Evolutionary conservation across 2,113 vertebrate species (phyloP), one percentile per base, ranked within the genome.

Genomic region (Danionella cerebrum): DNA sequence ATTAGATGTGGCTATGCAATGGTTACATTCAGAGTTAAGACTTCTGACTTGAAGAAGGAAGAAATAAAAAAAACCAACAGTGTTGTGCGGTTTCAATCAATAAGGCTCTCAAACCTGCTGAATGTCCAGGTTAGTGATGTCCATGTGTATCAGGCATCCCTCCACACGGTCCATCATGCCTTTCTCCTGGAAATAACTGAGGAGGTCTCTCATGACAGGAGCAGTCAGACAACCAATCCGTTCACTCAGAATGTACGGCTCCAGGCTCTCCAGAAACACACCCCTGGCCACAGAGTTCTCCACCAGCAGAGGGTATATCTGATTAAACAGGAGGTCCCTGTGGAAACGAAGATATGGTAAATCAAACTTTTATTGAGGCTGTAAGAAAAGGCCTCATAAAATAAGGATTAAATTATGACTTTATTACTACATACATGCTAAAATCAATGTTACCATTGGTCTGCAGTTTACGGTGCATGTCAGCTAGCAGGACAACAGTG

Each of bases 81-180:
- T n/a, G n/a, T n/a, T 16, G 8, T n/a, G 6, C 41, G 39, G 14
- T 9, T 58, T 27, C 31, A 22, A 42, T 36, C 29, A 2, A 18
- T 21, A 10, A 1, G 7, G 29, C 42, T 21, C 35, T 45, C 38
- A 55, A 22, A 98, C 96, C 92, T 97, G 94, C 45, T 97, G 93
- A 57, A 99, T 96, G 72, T 99, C 96, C 58, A 99, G 87, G 71
- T 93, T 98, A 69, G 96, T 98, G 74, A 98, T 89, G 75, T 99
- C 96, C 90, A 98, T 93, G 67, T 98, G 96, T 11, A 99, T 93
- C 59, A 99, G 92, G 65, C 95, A 97, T 72, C 93, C 90, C 83
- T 98, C 96, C 77, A 99, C 85, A 12, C 91, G 96, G 70, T 94
- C 93, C 94, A 99, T 88, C 84, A 93, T 86, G 31, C 91, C 91